Evolutionary conservation across 2,797 vertebrate species (phyloP).

Genomic region (Coregonus suidteri): DNA sequence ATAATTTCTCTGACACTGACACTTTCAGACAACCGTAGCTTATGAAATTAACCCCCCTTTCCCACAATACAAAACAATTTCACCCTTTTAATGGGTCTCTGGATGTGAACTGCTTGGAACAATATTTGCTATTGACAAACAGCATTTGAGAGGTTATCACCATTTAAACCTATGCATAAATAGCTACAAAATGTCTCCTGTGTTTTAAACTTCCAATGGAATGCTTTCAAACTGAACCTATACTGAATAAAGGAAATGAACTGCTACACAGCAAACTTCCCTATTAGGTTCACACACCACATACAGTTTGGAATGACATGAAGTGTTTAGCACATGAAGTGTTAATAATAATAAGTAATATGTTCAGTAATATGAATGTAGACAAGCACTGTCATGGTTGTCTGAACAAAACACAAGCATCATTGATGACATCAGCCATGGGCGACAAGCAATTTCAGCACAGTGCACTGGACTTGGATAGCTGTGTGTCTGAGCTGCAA

Average conservation of each 20-base stretch:
- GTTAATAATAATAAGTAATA: background rate
- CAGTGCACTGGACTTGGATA: background rate
- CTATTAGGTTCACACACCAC: background rate
- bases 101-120: background rate
- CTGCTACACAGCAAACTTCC: background rate
- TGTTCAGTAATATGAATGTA: background rate
- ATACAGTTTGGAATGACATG: background rate
- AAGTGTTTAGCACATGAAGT: background rate
- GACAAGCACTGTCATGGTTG: background rate
- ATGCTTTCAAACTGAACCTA: conserved; percentile 7
- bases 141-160: conserved; percentile 2
- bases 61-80: background rate
- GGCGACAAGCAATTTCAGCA: background rate
- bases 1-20: background rate
- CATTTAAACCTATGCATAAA: background rate
- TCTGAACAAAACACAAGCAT: conserved; percentile 3
- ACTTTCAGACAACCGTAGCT: background rate
- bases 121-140: background rate
- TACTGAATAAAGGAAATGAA: background rate
- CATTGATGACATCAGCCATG: conserved; percentile 47
- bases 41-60: background rate
- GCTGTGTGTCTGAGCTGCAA: background rate
- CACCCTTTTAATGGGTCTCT: background rate
- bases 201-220: conserved; percentile 5
- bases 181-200: background rate